These are phyloP conservation scores for Aramus guarauna DNA, from an alignment of 2,113 vertebrate genomes.

Conservation along the genomic window DNA sequence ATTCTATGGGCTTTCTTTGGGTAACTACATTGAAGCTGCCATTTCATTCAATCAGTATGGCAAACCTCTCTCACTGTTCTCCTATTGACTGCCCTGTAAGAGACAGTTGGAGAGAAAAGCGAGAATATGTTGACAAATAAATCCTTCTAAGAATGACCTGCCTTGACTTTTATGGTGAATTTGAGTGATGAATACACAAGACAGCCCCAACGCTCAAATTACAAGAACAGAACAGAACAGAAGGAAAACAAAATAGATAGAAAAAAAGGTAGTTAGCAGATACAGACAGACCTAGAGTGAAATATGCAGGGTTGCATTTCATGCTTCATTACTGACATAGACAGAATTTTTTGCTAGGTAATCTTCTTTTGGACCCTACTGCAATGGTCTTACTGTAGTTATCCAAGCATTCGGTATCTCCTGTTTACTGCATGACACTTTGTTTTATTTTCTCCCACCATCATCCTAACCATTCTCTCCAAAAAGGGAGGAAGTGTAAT, in stretches of 20 bases:
- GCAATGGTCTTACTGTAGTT: background rate
- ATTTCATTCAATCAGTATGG: background rate
- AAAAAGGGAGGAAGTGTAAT: background rate
- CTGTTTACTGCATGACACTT: background rate
- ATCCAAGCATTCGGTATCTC: background rate
- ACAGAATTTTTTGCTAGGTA: background rate
- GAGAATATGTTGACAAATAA: background rate
- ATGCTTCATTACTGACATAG: background rate
- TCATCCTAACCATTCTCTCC: background rate
- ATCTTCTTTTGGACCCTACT: background rate
- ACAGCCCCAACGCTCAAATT: conserved; percentile 11
- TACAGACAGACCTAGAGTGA: background rate
- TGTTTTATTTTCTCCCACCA: background rate
- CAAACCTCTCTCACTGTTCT: background rate
- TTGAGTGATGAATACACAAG: background rate
- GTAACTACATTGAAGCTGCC: background rate
- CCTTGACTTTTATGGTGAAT: background rate
- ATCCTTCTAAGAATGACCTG: background rate
- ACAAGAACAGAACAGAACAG: background rate
- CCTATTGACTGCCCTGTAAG: background rate
- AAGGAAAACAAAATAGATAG: background rate
- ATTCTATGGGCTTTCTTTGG: background rate
- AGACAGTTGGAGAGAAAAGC: background rate
- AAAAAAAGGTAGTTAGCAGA: background rate
- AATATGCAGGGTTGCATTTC: background rate